phyloP scores from a whole-genome alignment of 2,113 vertebrate genomes.

The Nothoprocta perdicaria region DNA sequence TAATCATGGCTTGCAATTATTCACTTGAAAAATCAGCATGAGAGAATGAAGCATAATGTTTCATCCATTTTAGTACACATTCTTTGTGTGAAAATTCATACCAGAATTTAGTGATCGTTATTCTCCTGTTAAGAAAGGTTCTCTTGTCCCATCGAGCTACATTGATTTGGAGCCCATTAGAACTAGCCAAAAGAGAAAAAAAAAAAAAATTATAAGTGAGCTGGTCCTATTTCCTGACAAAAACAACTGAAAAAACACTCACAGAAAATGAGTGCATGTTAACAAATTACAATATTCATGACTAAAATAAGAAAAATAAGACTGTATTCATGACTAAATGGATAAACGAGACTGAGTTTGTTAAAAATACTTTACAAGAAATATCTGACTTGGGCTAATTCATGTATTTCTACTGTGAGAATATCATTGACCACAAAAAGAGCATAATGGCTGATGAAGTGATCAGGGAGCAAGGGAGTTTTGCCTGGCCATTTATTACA shows the following conservation, averaged over 20 bases:
- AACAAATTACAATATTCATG: not conserved
- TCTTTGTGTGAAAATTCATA: constrained; percentile 27
- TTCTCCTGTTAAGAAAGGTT: constrained; percentile 11
- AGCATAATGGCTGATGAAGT: not conserved
- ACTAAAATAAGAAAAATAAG: not conserved
- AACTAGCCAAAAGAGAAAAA: not conserved
- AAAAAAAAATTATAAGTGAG: not conserved
- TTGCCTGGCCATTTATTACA: not conserved
- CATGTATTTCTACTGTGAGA: not conserved
- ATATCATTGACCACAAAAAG: not conserved
- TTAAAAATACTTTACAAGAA: not conserved
- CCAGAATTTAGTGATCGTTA: not conserved
- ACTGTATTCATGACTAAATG: not conserved
- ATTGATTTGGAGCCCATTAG: not conserved
- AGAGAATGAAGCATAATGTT: constrained; percentile 39
- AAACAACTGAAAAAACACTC: not conserved
- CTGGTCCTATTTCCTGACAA: not conserved
- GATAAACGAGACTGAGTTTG: not conserved
- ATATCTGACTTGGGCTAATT: not conserved
- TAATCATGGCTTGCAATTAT: constrained; percentile 56
- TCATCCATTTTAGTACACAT: constrained; percentile 32
- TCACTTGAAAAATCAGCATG: constrained; percentile 56
- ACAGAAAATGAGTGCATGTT: not conserved
- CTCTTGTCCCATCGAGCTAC: not conserved
- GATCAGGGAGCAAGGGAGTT: not conserved